phyloP scores from a whole-genome alignment of 2,888 invertebrate genomes.

The Atrina japonica region DNA sequence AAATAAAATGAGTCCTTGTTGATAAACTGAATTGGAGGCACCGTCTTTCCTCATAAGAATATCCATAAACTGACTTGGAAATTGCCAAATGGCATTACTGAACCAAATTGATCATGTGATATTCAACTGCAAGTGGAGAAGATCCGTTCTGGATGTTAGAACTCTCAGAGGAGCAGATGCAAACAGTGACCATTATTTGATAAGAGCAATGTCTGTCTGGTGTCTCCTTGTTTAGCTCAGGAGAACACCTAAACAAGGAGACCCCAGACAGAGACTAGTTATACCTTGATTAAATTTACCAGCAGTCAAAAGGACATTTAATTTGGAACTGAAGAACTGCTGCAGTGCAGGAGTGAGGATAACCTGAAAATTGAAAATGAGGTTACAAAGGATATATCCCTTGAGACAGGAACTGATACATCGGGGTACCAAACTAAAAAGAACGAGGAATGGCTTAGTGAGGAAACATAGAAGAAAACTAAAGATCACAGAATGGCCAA shows the following conservation, averaged over 20 bases:
- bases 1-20: too few species aligned
- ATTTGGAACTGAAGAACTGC: not conserved
- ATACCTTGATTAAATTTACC: not conserved
- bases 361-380: too few species aligned
- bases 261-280: not conserved
- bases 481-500: not conserved
- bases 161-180: not conserved
- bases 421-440: not conserved
- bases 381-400: too few species aligned
- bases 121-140: not conserved
- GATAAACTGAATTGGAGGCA: too few species aligned
- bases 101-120: slow-evolving; percentile 22
- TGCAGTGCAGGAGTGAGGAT: not conserved
- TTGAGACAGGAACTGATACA: not conserved
- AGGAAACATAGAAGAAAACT: slow-evolving; percentile 4
- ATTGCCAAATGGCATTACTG: too few species aligned
- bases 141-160: not conserved
- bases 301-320: not conserved
- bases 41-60: too few species aligned
- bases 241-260: not conserved
- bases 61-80: too few species aligned
- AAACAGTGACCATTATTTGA: not conserved
- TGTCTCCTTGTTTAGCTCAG: not conserved
- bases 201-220: too few species aligned
- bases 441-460: slow-evolving; percentile 13